Evolutionary conservation across 2,113 vertebrate species (phyloP), one percentile per base, ranked within the genome.

Genomic region (Oreochromis spilurus): DNA sequence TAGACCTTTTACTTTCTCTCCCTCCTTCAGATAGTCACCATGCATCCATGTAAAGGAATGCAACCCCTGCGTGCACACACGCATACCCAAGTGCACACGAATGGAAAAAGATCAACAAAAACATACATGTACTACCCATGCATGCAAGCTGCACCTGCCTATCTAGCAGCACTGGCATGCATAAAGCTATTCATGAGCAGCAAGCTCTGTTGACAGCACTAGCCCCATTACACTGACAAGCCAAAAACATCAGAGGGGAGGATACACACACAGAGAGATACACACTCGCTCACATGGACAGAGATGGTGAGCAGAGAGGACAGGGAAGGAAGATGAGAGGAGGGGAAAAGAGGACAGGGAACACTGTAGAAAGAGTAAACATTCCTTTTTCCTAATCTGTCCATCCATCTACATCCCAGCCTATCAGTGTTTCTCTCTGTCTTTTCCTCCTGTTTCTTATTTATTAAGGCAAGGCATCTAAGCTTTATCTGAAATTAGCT

Each of bases 171-270:
- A 65, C 60, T 93, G 88, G 81, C 84, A 86, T 88, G 82, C 26
- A 67, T 87, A 84, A 83, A 94, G 91, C 91, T 88, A 93, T 90
- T 92, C 91, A 91, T 91, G 91, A 94, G 89, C 86, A 88, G 89
- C 89, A 87, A 92, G 82, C 94, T 50, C 88, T 86, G 67, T 91
- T 95, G 93, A 95, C 93, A 95, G 90, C 90, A 88, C 87, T 94
- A 93, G 91, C 91, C 94, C 95, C 93, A 95, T 95, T 95, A 93
- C 94, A 94, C 90, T 95, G 94, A 95, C 93, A 96, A 94, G 93
- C 91, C 93, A 86, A 92, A 93, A 93, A 95, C 92, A 94, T 95
- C 92, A 94, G 91, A 93, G 88, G 75, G 36, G 81, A 90, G 70
- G 36, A 77, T 16, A 84, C 87, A 93, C 79, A 79, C 53, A 77